Conservation (phyloP, 2,113 vertebrate species). For the Ptilonorhynchus violaceus region DNA sequence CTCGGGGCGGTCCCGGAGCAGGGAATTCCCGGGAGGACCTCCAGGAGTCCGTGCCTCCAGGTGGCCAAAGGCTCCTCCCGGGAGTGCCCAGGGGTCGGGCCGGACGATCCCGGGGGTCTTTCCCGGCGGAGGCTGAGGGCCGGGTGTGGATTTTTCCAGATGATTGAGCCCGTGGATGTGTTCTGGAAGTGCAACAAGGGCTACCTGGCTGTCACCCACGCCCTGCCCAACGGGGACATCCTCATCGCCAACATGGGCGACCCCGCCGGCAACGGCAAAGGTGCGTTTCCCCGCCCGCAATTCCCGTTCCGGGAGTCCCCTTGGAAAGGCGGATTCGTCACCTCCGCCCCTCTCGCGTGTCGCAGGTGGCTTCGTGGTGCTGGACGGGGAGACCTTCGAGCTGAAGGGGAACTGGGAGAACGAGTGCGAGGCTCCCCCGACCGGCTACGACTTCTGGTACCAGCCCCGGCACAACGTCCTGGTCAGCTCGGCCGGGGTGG, state of each 20-base stretch:
- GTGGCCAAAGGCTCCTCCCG: too few species aligned
- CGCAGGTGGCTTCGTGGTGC: constrained; percentile 84
- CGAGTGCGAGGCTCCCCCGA: constrained; percentile 65
- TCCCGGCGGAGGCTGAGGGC: background rate
- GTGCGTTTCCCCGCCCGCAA: background rate
- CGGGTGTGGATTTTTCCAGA: background rate
- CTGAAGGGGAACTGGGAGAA: constrained; percentile 89
- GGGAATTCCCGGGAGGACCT: too few species aligned
- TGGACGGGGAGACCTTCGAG: constrained; percentile 89
- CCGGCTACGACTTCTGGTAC: constrained; percentile 69
- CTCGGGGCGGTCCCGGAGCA: too few species aligned
- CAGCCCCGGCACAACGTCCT: background rate
- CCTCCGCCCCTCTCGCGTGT: too few species aligned
- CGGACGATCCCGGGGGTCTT: too few species aligned
- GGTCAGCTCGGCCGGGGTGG: background rate
- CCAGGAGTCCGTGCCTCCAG: too few species aligned
- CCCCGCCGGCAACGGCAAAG: background rate
- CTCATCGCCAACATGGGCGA: constrained; percentile 6
- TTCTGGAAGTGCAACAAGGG: constrained; percentile 45
- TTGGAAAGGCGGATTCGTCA: too few species aligned
- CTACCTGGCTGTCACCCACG: background rate
- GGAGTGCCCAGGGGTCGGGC: too few species aligned
- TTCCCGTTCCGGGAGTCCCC: background rate
- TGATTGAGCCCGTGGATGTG: background rate
- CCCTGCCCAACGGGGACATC: background rate